These are phyloP conservation scores for Epizoanthus fatuus DNA, from an alignment of 92 coral and sea anemone genomes.

Conservation along the genomic window DNA sequence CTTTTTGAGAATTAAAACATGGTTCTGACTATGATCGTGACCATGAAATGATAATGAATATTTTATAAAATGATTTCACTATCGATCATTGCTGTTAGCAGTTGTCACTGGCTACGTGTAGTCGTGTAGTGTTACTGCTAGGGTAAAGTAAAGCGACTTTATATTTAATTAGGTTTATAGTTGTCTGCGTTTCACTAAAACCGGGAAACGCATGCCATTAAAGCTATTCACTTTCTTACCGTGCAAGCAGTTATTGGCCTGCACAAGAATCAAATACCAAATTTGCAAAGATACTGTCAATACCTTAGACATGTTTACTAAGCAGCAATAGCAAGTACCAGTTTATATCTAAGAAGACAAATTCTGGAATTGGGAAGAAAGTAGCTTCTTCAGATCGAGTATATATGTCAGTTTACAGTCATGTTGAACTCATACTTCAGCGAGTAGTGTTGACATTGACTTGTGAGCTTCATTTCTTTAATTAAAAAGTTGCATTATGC, in stretches of 20 bases:
- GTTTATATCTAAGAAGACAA: too few relatives aligned
- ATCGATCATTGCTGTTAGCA: too few relatives aligned
- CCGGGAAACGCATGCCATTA: constrained; percentile 3
- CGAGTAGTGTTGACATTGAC: background rate
- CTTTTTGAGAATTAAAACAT: background rate
- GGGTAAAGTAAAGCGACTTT: too few relatives aligned
- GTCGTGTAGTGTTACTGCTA: too few relatives aligned
- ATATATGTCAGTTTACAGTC: background rate
- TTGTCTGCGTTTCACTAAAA: constrained; percentile 8
- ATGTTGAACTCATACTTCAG: background rate
- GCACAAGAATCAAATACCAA: background rate
- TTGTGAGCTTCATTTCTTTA: background rate
- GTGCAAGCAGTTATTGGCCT: background rate
- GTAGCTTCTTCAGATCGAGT: background rate
- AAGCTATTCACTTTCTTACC: background rate
- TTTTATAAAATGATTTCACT: too few relatives aligned
- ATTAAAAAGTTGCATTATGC: constrained; percentile 15
- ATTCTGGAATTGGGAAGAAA: background rate
- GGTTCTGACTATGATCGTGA: too few relatives aligned
- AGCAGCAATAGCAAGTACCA: too few relatives aligned
- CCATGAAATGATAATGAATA: too few relatives aligned
- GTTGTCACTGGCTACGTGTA: too few relatives aligned
- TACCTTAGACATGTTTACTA: background rate
- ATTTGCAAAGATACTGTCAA: background rate
- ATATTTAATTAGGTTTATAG: too few relatives aligned